Base-by-base conservation (phyloP, 2,113 vertebrate species). In the Mirounga angustirostris region DNA sequence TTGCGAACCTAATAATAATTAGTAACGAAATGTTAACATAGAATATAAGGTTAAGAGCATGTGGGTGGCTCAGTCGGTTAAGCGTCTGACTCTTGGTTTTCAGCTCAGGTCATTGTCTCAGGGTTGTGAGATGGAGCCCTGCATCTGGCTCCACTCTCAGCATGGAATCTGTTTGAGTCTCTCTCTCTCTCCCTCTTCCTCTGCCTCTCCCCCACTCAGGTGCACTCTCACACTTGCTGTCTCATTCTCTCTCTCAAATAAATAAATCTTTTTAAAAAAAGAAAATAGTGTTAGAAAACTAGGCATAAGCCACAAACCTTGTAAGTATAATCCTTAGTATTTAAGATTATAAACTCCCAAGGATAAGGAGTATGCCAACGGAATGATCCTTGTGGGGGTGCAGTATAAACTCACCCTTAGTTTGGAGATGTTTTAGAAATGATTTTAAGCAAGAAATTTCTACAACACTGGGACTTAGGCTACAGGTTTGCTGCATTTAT, bases 1-100 rank as follows among this genome's bases (percentile, higher is more conserved):
- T 58, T 61, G 71, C 69, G 58, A 88, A 89, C 84, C 40, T 91
- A 91, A 89, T 12, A 43, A 91, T 89, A 81, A 81, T 69, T 22
- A 76, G 63, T 52, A 54, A 81, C 14, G 21, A 15, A 40, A 4
- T 14, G 14, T 36, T 33, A 33, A 21, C 5, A 26, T 43, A 50
- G 63, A 73, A 91, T 63, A 81, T 13, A 63, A 24, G 7, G 28
- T 56, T 71, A 71, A 26, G 33, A 33, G 33, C 16, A 69, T 7
- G 7, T 69, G 67, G 18, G 33, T 69, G 16, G 33, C 67, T 69
- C 33, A n/a, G 67, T n/a, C 4, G 33, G 16, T 36, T 69, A 69
- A 69, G 33, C 18, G 0, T 69, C 33, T 69, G 16, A n/a, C 33
- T 69, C 33, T 69, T 19, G 65, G 33, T 69, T 69, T 69, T 69